phyloP scores from a whole-genome alignment of 2,888 invertebrate species.

The Fabriciana adippe region DNA sequence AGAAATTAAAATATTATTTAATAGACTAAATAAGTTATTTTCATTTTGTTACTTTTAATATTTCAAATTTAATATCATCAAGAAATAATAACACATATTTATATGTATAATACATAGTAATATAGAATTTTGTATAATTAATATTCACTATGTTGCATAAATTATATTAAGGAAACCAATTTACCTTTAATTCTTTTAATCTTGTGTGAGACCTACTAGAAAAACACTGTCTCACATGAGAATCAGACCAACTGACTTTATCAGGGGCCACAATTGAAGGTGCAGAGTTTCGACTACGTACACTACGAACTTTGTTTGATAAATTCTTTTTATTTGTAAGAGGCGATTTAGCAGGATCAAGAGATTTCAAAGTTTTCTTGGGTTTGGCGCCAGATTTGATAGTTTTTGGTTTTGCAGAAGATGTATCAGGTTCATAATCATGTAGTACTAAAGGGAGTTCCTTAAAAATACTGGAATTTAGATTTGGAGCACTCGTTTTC shows the following conservation, averaged over 20 bases:
- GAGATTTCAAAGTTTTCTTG: slow-evolving; percentile 63
- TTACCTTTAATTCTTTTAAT: slow-evolving; percentile 67
- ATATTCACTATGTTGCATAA: too few relatives aligned
- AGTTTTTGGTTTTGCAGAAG: slow-evolving; percentile 46
- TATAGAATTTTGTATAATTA: too few relatives aligned
- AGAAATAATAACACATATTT: background rate
- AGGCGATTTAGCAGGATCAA: slow-evolving; percentile 60
- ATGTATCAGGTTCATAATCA: slow-evolving; percentile 57
- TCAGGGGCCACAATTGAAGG: slow-evolving; percentile 52
- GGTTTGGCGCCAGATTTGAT: slow-evolving; percentile 62
- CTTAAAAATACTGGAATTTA: slow-evolving; percentile 56
- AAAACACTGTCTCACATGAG: slow-evolving; percentile 56
- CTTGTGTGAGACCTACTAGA: slow-evolving; percentile 64
- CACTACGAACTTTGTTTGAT: slow-evolving; percentile 42
- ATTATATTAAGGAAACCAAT: background rate
- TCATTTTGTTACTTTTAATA: too few relatives aligned
- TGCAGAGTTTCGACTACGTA: slow-evolving; percentile 53
- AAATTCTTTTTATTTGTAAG: slow-evolving; percentile 46
- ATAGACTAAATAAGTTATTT: background rate
- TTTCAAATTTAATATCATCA: too few relatives aligned
- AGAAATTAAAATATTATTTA: background rate
- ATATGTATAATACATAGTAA: background rate
- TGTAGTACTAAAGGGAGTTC: slow-evolving; percentile 68
- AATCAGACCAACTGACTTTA: slow-evolving; percentile 53
- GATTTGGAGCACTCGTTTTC: slow-evolving; percentile 63